Evolutionary conservation across 1,140 invertebrate genomes (phyloP).

Genomic region (Leptestheria dahalacensis): DNA sequence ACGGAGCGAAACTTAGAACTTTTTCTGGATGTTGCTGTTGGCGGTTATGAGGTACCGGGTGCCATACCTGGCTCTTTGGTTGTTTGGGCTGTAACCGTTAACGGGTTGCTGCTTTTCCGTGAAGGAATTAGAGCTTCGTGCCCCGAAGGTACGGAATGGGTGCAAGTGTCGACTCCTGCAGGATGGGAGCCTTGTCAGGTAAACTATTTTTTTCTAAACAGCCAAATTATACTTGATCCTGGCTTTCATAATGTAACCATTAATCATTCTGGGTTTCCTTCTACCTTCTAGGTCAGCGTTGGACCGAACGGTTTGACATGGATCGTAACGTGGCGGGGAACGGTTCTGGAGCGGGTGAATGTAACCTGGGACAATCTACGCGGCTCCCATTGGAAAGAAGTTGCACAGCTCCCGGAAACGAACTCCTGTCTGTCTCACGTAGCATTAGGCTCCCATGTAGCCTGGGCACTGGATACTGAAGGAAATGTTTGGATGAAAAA

Average conservation of each 20-base stretch:
- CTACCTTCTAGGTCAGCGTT: conserved; percentile 1
- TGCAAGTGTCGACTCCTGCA: background rate
- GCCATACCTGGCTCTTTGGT: conserved; percentile 50
- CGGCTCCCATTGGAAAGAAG: conserved; percentile 48
- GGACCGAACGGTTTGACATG: conserved; percentile 1
- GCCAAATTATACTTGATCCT: too few relatives aligned
- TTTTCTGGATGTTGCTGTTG: conserved; percentile 68
- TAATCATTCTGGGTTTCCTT: background rate
- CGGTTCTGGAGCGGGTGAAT: background rate
- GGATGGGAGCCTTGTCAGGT: conserved; percentile 13
- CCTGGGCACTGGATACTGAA: conserved; percentile 74
- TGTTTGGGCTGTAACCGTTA: conserved; percentile 81
- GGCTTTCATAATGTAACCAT: background rate
- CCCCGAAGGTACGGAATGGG: conserved; percentile 8
- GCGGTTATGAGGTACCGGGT: conserved; percentile 63
- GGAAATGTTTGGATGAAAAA: conserved; percentile 78
- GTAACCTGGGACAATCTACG: conserved; percentile 11
- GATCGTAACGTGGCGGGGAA: conserved; percentile 11
- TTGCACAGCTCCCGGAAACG: conserved; percentile 52
- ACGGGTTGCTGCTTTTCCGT: conserved; percentile 54
- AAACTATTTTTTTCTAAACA: background rate
- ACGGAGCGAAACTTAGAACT: conserved; percentile 37
- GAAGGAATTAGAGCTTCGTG: conserved; percentile 29
- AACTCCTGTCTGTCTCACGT: conserved; percentile 56
- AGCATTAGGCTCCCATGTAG: conserved; percentile 63